A percentile compares a stretch with the other conserved stretches of the same genome.
phyloP scores from a whole-genome alignment of 2,888 invertebrate genomes.

The Noctua janthina region DNA sequence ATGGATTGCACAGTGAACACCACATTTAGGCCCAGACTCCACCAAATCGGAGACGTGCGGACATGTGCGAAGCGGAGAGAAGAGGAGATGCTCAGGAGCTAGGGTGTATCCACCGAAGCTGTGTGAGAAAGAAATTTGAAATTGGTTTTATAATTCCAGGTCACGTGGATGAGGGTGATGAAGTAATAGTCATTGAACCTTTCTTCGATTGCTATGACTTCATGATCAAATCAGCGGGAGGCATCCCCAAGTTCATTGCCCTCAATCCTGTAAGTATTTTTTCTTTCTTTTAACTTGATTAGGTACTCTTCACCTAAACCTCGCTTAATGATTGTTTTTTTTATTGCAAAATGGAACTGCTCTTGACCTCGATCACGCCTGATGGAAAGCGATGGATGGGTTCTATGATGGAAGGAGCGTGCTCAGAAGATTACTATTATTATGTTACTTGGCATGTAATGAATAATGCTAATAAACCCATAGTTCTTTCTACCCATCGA shows the following conservation, averaged over 20 bases:
- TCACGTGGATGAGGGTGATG: constrained; percentile 96
- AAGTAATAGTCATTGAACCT: constrained; percentile 99
- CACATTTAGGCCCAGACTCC: too few species aligned
- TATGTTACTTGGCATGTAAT: neutral
- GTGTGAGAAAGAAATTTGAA: neutral
- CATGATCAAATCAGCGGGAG: constrained; percentile 97
- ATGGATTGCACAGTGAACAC: too few species aligned
- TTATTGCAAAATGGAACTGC: too few species aligned
- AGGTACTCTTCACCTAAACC: neutral
- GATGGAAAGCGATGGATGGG: too few species aligned
- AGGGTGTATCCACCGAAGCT: too few species aligned
- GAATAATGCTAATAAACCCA: neutral
- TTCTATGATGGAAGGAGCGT: too few species aligned
- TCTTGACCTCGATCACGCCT: too few species aligned
- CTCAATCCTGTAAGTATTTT: constrained; percentile 93
- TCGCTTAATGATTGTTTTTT: neutral
- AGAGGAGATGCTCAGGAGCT: too few species aligned
- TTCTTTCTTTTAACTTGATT: neutral
- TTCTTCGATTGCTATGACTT: constrained; percentile 99
- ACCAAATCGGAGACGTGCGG: too few species aligned
- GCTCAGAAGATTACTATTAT: too few species aligned
- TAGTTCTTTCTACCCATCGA: too few species aligned
- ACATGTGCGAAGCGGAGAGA: too few species aligned
- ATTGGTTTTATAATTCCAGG: constrained; percentile 84
- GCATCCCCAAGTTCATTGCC: constrained; percentile 96